These are phyloP conservation scores for Narcine bancroftii DNA, from an alignment of 2,113 vertebrate genomes.

Conservation along the genomic window DNA sequence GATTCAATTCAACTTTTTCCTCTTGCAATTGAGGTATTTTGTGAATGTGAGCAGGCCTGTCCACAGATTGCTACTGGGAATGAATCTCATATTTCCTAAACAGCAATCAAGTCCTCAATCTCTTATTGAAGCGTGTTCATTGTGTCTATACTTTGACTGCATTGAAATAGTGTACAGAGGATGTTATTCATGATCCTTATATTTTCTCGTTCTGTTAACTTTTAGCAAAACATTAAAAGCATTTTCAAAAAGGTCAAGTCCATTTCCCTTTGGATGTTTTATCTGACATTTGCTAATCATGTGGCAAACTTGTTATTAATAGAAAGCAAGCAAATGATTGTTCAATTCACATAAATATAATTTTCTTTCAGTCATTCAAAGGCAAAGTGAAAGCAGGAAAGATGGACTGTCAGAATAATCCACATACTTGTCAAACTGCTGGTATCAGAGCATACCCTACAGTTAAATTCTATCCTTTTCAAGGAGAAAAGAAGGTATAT, in stretches of 20 bases:
- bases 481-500: constrained; percentile 63
- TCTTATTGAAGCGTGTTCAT: not conserved
- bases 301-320: not conserved
- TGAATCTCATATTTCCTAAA: not conserved
- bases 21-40: not conserved
- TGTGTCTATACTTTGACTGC: not conserved
- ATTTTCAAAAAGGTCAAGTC: not conserved
- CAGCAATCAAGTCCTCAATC: not conserved
- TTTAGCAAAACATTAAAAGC: not conserved
- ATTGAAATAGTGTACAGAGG: not conserved
- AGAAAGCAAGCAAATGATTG: not conserved
- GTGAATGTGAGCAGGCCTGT: not conserved
- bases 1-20: not conserved
- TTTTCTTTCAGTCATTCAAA: constrained; percentile 67
- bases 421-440: constrained; percentile 72
- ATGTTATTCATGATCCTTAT: not conserved
- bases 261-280: not conserved
- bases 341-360: not conserved
- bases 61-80: not conserved
- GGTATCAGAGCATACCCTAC: constrained; percentile 84
- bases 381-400: constrained; percentile 83
- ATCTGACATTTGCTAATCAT: not conserved
- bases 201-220: not conserved
- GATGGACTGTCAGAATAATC: constrained; percentile 81
- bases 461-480: constrained; percentile 73